Conservation (phyloP, 2,888 invertebrate species). For the Flexamia atlantica region DNA sequence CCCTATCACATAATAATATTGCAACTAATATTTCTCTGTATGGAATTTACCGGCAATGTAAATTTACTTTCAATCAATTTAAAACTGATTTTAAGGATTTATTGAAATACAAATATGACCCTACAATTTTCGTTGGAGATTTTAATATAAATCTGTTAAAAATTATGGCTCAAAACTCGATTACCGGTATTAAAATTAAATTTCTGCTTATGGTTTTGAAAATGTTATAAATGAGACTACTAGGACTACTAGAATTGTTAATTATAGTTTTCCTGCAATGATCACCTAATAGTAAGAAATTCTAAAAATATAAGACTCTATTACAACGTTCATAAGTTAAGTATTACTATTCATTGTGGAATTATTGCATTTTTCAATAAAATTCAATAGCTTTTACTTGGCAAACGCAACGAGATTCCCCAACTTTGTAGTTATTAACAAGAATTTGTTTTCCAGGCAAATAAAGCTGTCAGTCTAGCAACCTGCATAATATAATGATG, state of each 20-base stretch:
- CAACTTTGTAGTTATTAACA: not conserved
- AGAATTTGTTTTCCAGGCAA: not conserved
- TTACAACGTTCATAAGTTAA: not conserved
- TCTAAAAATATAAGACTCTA: not conserved
- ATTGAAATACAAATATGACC: not conserved
- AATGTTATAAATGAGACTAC: not conserved
- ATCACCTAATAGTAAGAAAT: no score
- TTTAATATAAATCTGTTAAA: not conserved
- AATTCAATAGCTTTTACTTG: no score
- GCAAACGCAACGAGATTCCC: not conserved
- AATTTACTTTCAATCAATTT: no score
- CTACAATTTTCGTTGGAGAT: constrained; percentile 19
- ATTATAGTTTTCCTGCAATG: not conserved
- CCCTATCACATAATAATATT: not conserved
- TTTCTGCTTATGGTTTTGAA: constrained; percentile 13
- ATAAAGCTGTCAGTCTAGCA: not conserved
- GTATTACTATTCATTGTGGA: not conserved
- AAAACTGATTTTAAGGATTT: constrained; percentile 3
- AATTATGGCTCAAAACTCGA: not conserved
- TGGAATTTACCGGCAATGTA: constrained; percentile 1
- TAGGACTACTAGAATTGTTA: not conserved
- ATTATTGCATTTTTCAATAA: not conserved
- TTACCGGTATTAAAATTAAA: not conserved
- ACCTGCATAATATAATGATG: not conserved
- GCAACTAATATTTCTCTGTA: not conserved